Conservation (phyloP, 2,797 vertebrate species). For the Schizopygopsis malacanthus region DNA sequence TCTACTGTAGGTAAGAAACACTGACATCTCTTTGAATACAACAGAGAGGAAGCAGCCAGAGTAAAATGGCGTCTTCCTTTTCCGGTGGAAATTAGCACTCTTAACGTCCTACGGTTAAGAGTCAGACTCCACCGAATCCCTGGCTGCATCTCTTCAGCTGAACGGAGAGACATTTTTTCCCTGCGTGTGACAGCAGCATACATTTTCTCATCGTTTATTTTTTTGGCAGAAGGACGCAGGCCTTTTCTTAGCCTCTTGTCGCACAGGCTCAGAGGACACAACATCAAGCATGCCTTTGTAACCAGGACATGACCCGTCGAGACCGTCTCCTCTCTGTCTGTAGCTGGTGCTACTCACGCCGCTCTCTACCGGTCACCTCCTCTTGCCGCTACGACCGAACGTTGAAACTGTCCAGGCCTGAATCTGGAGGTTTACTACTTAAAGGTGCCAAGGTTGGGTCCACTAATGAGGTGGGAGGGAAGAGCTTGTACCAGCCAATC, state of each 20-base stretch:
- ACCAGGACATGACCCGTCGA: constrained; percentile 84
- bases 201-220: constrained; percentile 19
- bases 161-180: constrained; percentile 29
- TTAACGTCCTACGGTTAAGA: neutral
- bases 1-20: constrained; percentile 65
- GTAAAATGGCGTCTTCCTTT: constrained; percentile 22
- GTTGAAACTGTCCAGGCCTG: constrained; percentile 79
- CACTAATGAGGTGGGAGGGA: constrained; percentile 95
- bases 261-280: constrained; percentile 86
- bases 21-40: constrained; percentile 52
- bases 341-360: constrained; percentile 58
- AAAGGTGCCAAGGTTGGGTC: constrained; percentile 95
- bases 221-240: constrained; percentile 80
- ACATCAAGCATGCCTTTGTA: constrained; percentile 93
- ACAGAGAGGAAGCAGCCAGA: constrained; percentile 74
- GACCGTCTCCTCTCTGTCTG: constrained; percentile 51
- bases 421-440: constrained; percentile 92
- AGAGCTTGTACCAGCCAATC: constrained; percentile 99
- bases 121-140: constrained; percentile 8
- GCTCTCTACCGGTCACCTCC: constrained; percentile 60
- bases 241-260: constrained; percentile 79
- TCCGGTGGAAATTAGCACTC: constrained; percentile 76
- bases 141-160: constrained; percentile 71
- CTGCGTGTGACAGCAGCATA: constrained; percentile 33
- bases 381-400: constrained; percentile 86